phyloP scores from a whole-genome alignment of 2,888 invertebrate genomes.

The Pristionchus fissidentatus region DNA sequence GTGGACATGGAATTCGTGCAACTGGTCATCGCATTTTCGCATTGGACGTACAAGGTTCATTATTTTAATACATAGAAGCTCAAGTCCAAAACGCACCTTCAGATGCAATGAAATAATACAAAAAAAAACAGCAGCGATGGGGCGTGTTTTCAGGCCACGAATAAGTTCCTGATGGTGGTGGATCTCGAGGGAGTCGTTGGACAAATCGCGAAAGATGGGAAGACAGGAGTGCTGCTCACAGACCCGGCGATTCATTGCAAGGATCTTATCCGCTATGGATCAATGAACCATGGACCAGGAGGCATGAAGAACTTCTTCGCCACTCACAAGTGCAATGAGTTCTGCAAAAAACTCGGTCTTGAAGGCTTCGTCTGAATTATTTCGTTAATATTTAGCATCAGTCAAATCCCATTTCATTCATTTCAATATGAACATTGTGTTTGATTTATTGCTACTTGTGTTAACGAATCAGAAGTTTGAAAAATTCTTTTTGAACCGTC shows the following conservation, averaged over 20 bases:
- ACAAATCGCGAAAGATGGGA: not conserved
- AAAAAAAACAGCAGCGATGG: not conserved
- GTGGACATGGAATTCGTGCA: slow-evolving; percentile 31
- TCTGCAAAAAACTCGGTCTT: slow-evolving; percentile 31
- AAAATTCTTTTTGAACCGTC: no score
- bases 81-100: not conserved
- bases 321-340: slow-evolving; percentile 19
- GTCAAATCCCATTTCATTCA: no score
- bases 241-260: slow-evolving; percentile 47
- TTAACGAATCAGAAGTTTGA: no score
- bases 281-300: slow-evolving; percentile 28
- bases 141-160: not conserved
- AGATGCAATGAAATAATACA: not conserved
- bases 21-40: slow-evolving; percentile 39
- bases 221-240: slow-evolving; percentile 21
- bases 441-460: no score
- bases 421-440: no score
- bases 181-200: slow-evolving; percentile 40
- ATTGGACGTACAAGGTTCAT: slow-evolving; percentile 42
- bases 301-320: slow-evolving; percentile 43
- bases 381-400: no score
- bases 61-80: not conserved
- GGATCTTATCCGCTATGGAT: slow-evolving; percentile 21
- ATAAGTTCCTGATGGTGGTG: slow-evolving; percentile 33
- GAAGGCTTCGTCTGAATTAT: not conserved